These are phyloP conservation scores for Malurus melanocephalus DNA, from an alignment of 2,113 vertebrate species.

Conservation along the genomic window DNA sequence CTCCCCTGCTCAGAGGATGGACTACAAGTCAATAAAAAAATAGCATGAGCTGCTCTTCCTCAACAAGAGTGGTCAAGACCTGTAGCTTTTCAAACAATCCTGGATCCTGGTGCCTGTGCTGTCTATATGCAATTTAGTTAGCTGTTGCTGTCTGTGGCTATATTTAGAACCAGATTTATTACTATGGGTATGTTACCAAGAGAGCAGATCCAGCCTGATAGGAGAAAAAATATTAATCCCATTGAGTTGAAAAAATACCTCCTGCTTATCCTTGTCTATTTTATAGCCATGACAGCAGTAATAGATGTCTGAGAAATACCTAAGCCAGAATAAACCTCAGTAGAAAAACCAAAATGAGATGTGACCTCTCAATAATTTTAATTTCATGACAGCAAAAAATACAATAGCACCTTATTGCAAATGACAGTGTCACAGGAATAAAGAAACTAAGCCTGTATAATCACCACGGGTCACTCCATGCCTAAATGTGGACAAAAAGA, in stretches of 20 bases:
- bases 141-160: neutral
- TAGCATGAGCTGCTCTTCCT: neutral
- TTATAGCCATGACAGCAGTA: neutral
- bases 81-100: neutral
- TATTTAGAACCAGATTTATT: slow-evolving; percentile 40
- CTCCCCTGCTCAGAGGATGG: neutral
- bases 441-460: neutral
- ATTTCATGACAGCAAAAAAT: neutral
- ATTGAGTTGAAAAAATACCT: neutral
- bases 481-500: neutral
- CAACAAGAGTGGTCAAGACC: neutral
- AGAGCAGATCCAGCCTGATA: slow-evolving; percentile 13
- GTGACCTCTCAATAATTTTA: neutral
- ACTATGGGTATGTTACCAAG: neutral
- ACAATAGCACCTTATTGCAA: neutral
- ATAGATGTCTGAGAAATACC: neutral
- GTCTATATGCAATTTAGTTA: neutral
- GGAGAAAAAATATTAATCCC: slow-evolving; percentile 17
- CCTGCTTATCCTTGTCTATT: neutral
- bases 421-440: neutral
- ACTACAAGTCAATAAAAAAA: neutral
- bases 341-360: neutral
- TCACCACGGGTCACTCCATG: neutral
- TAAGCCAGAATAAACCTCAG: slow-evolving; percentile 5
- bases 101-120: neutral